Evolutionary conservation across 2,113 vertebrate species (phyloP).

Genomic region (Clarias gariepinus): DNA sequence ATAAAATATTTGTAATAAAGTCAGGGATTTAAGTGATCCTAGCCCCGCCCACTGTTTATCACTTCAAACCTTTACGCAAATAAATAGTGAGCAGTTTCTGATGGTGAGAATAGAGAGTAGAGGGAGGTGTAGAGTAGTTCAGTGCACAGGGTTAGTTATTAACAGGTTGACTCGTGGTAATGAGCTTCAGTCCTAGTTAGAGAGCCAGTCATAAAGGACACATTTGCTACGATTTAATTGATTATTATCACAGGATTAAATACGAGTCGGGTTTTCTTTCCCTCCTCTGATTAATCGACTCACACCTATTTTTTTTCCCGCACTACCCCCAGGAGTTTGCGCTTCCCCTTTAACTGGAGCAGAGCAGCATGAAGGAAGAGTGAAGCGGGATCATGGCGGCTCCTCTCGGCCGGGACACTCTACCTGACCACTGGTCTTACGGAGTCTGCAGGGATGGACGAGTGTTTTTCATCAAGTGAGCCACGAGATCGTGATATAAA

Average conservation of each 20-base stretch:
- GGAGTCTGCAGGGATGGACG: slow-evolving; percentile 90
- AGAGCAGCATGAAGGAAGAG: slow-evolving; percentile 56
- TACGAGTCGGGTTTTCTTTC: neutral
- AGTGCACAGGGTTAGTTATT: neutral
- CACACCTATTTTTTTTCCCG: neutral
- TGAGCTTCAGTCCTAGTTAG: neutral
- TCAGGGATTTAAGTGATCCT: neutral
- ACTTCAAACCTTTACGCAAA: neutral
- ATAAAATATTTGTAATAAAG: neutral
- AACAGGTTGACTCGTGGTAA: neutral
- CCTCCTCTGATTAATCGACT: neutral
- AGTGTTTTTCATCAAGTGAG: slow-evolving; percentile 95
- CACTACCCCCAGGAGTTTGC: slow-evolving; percentile 51
- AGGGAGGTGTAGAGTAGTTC: neutral
- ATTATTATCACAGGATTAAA: neutral
- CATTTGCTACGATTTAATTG: too few species aligned
- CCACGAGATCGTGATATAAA: neutral
- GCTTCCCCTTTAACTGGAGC: slow-evolving; percentile 76
- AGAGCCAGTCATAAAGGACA: too few species aligned
- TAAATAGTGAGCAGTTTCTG: too few species aligned
- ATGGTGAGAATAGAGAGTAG: neutral
- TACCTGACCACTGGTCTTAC: slow-evolving; percentile 93
- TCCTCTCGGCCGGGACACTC: slow-evolving; percentile 84
- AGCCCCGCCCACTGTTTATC: neutral
- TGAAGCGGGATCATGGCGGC: slow-evolving; percentile 84